phyloP scores from a whole-genome alignment of 1,140 invertebrate genomes.

The Ephestia elutella region DNA sequence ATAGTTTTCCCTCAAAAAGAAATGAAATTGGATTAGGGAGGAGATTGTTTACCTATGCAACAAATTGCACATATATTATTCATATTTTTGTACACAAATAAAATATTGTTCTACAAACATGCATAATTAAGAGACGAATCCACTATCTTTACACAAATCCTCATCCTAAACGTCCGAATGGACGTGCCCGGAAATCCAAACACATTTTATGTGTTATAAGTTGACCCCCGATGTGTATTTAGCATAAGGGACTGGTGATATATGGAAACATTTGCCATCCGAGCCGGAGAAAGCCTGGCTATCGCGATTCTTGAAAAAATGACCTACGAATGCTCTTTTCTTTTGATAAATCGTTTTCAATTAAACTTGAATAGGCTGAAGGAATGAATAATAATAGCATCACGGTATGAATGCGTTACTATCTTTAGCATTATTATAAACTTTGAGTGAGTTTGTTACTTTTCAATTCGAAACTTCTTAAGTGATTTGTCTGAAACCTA shows the following conservation, averaged over 20 bases:
- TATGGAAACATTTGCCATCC: slow-evolving; percentile 1
- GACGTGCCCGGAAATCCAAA: slow-evolving; percentile 1
- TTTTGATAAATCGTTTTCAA: slow-evolving; percentile 3
- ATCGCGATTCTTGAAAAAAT: neutral
- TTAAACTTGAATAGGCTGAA: neutral
- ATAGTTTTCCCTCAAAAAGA: too few relatives aligned
- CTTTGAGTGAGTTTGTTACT: too few relatives aligned
- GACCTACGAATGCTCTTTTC: neutral
- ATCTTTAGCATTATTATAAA: too few relatives aligned
- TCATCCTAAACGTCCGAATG: neutral
- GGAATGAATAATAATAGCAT: neutral
- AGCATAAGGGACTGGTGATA: neutral
- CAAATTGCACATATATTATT: too few relatives aligned
- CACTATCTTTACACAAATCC: neutral
- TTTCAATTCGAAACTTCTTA: too few relatives aligned
- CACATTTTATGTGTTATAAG: too few relatives aligned
- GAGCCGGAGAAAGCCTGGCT: neutral
- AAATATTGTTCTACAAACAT: too few relatives aligned
- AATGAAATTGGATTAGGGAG: too few relatives aligned
- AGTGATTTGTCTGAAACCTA: too few relatives aligned
- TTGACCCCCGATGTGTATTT: slow-evolving; percentile 2
- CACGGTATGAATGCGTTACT: neutral
- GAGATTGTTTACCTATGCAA: too few relatives aligned
- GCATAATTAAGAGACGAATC: neutral
- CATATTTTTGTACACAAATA: too few relatives aligned